Percentiles rank a stretch among this genome's conserved stretches.
Conservation (phyloP, 2,888 invertebrate species). For the Pristionchus entomophagus region DNA sequence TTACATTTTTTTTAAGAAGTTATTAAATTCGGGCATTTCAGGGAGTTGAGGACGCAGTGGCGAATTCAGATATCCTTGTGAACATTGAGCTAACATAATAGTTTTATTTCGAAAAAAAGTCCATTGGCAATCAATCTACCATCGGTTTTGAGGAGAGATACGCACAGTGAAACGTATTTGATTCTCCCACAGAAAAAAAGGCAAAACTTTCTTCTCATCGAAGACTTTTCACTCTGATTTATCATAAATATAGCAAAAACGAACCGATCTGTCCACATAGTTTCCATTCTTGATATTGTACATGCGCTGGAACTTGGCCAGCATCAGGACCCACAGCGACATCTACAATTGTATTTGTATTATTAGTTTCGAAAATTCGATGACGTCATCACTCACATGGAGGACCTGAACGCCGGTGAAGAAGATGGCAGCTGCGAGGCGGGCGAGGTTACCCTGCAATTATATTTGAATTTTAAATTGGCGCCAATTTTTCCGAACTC, state of each 20-base stretch:
- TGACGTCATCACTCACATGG: conserved; percentile 64
- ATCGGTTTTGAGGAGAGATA: too few relatives aligned
- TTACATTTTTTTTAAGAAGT: too few relatives aligned
- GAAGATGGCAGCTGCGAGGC: conserved; percentile 76
- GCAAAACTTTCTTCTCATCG: too few relatives aligned
- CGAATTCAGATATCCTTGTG: too few relatives aligned
- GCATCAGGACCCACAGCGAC: conserved; percentile 72
- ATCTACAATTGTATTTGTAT: conserved; percentile 64
- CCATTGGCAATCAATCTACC: too few relatives aligned
- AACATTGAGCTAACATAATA: too few relatives aligned
- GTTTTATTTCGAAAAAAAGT: too few relatives aligned
- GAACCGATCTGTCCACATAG: conserved; percentile 47
- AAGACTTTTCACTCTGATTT: not conserved
- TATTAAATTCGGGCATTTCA: too few relatives aligned
- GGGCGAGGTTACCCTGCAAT: conserved; percentile 71
- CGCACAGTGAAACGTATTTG: too few relatives aligned
- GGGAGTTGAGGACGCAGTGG: too few relatives aligned
- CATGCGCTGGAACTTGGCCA: conserved; percentile 76
- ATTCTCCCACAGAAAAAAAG: too few relatives aligned
- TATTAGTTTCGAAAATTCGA: not conserved
- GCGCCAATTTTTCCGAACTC: not conserved
- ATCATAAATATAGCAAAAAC: not conserved
- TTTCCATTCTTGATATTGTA: conserved; percentile 67
- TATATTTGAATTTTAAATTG: not conserved
- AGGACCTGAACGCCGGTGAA: conserved; percentile 76